Percentiles rank a stretch among this genome's conserved stretches.
Conservation (phyloP, 2,888 invertebrate species). For the Cheilosia grossa region DNA sequence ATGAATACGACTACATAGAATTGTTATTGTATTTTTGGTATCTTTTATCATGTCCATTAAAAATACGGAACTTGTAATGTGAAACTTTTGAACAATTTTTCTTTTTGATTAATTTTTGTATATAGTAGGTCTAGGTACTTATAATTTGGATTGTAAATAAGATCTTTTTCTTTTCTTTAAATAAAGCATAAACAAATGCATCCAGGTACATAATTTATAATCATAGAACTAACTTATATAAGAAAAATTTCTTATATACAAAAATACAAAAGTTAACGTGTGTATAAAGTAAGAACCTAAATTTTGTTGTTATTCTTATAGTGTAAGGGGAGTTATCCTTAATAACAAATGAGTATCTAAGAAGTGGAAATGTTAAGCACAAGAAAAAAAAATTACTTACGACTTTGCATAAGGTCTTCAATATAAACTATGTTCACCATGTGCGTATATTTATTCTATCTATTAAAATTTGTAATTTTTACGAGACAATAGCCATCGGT, state of each 20-base stretch:
- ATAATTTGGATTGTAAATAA: slow-evolving; percentile 27
- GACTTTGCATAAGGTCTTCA: not conserved
- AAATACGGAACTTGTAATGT: slow-evolving; percentile 1
- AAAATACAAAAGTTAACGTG: not conserved
- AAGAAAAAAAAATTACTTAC: not conserved
- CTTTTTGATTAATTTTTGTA: slow-evolving; percentile 5
- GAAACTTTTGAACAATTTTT: slow-evolving; percentile 7
- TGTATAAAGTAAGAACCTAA: not conserved
- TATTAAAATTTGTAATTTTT: slow-evolving; percentile 5
- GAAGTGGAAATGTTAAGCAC: not conserved
- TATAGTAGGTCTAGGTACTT: not conserved
- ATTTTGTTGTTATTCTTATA: not conserved
- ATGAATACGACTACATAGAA: not conserved
- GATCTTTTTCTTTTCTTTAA: slow-evolving; percentile 20
- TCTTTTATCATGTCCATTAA: not conserved
- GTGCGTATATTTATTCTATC: slow-evolving; percentile 18
- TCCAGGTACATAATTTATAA: slow-evolving; percentile 57
- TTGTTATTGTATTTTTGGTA: not conserved
- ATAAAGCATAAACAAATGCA: slow-evolving; percentile 55
- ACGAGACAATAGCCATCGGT: not conserved
- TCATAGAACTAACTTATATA: slow-evolving; percentile 46
- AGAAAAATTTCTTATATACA: slow-evolving; percentile 16
- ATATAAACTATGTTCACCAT: not conserved
- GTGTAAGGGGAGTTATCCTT: not conserved
- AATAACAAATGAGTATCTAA: slow-evolving; percentile 4